Conservation (phyloP, 2,888 invertebrate genomes). For the Pandemis corylana region DNA sequence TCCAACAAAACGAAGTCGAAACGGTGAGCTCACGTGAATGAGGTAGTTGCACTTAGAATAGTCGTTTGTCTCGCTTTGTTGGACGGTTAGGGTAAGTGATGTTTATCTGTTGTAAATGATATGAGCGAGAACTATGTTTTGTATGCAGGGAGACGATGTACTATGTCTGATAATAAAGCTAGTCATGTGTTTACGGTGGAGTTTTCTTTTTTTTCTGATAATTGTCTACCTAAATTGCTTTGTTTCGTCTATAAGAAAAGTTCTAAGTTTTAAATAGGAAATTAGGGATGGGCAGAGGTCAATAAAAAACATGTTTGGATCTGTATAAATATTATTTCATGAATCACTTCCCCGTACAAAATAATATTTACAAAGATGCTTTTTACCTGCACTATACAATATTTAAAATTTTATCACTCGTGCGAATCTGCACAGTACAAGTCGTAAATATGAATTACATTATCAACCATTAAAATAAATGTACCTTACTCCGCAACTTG, state of each 20-base stretch:
- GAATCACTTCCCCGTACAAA: constrained; percentile 66
- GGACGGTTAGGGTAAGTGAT: constrained; percentile 53
- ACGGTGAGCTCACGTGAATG: not conserved
- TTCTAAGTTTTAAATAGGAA: not conserved
- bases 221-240: not conserved
- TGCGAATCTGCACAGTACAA: constrained; percentile 52
- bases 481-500: constrained; percentile 64
- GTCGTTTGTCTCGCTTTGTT: constrained; percentile 18
- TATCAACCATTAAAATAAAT: constrained; percentile 60
- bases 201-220: constrained; percentile 58
- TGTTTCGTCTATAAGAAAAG: no score
- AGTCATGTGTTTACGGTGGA: constrained; percentile 78
- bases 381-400: constrained; percentile 48
- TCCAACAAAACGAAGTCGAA: not conserved
- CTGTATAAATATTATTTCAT: constrained; percentile 83
- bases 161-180: constrained; percentile 80
- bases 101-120: constrained; percentile 65
- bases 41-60: not conserved
- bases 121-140: constrained; percentile 54
- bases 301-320: constrained; percentile 61
- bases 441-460: constrained; percentile 53
- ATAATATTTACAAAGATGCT: constrained; percentile 81
- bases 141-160: constrained; percentile 57
- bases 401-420: constrained; percentile 36
- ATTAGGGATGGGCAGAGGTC: constrained; percentile 21